Percentiles rank a stretch among this genome's conserved stretches.
phyloP scores from a whole-genome alignment of 2,113 vertebrate genomes.

The Ciconia stormi region DNA sequence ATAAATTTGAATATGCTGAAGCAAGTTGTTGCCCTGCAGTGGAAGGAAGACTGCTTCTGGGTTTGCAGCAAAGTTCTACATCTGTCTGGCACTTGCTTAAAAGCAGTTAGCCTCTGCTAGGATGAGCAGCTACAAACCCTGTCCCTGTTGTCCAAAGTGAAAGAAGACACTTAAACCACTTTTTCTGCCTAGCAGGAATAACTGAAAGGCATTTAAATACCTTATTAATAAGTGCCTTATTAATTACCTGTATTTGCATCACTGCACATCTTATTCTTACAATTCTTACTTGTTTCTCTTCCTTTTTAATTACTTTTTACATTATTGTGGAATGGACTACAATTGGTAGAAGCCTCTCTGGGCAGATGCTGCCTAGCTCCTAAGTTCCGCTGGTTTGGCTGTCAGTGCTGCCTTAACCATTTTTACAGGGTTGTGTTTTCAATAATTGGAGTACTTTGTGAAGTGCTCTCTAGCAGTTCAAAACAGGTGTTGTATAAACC shows the following conservation, averaged over 20 bases:
- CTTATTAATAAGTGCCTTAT: too few relatives aligned
- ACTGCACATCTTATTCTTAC: background rate
- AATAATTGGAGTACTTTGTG: background rate
- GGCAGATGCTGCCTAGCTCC: background rate
- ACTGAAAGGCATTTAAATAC: background rate
- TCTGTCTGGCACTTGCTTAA: background rate
- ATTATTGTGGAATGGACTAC: background rate
- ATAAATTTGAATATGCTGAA: too few relatives aligned
- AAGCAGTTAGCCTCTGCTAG: background rate
- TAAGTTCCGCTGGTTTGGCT: background rate
- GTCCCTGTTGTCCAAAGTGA: too few relatives aligned
- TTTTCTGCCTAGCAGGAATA: background rate
- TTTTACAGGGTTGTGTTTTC: background rate
- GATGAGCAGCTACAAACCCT: background rate
- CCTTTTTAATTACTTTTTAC: background rate
- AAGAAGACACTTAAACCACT: background rate
- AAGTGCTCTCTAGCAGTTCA: background rate
- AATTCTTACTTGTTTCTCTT: too few relatives aligned
- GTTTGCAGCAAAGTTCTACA: fast-evolving
- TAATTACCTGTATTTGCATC: background rate
- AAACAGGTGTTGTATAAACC: background rate
- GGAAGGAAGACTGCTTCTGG: background rate
- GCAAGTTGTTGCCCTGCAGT: background rate
- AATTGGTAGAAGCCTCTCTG: background rate
- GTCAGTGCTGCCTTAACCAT: background rate